Evolutionary conservation across 2,797 vertebrate genomes (phyloP).

Genomic region (Helarctos malayanus): DNA sequence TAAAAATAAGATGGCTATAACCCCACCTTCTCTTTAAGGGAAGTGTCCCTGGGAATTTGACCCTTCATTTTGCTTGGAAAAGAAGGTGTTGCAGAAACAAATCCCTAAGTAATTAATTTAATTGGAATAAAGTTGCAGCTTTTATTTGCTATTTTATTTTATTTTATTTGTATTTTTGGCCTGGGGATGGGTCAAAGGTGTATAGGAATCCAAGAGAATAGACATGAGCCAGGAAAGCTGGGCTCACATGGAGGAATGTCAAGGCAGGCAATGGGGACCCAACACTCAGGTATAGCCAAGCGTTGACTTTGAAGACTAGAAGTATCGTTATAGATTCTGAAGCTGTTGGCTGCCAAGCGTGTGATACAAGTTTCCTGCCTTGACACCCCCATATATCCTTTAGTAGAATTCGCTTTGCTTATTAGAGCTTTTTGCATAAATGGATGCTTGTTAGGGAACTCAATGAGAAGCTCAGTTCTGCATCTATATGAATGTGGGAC

Average conservation of each 20-base stretch:
- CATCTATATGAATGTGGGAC: neutral
- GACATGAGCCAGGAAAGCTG: neutral
- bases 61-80: neutral
- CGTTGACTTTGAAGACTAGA: neutral
- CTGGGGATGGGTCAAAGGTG: neutral
- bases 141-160: neutral
- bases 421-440: neutral
- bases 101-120: neutral
- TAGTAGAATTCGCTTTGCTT: neutral
- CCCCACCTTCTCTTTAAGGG: neutral
- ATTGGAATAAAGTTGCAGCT: neutral
- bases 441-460: constrained; percentile 13
- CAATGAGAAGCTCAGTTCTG: constrained; percentile 11
- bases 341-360: neutral
- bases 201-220: neutral
- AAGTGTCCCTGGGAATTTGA: neutral
- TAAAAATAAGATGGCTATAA: neutral
- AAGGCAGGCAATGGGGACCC: too few species aligned
- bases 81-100: neutral
- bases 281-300: neutral
- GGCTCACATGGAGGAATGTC: accelerated
- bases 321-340: neutral
- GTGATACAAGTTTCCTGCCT: neutral
- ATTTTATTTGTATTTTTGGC: neutral
- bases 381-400: neutral